Base-by-base conservation (phyloP, 35 echinoderm and acorn worm genomes). In the Holothuria glaberrima region DNA sequence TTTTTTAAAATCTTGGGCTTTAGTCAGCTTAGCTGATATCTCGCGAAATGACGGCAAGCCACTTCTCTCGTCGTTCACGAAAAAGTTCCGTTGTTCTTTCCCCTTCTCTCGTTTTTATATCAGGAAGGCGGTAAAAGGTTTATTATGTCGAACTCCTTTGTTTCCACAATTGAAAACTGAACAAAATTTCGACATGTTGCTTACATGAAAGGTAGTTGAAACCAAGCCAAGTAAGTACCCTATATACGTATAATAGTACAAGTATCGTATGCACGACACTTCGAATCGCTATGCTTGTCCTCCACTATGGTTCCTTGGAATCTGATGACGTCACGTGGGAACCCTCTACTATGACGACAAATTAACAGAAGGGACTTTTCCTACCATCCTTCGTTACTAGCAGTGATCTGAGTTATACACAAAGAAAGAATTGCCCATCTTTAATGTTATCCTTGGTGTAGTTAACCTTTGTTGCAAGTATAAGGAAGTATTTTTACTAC, bases 101-200 rank as follows among this genome's bases (percentile, higher is more conserved):
- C 21, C 81, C 81, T 59, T 59, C 22, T 84, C 34, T 57, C 5
- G 81, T 59, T 58, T 26, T 84, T 29, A 59, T 9, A 14, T 52
- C 56, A 84, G 81, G 81, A 25, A 59, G 26, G 12, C 54, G 57
- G 28, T 84, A 84, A 62, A 84, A 84, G 81, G 61, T 84, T 84
- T 61, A 30, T 84, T 60, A 62, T 84, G 52, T 84, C 57, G 48
- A 24, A 52, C n/a, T 35, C 35, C 22, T 62, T 25, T 84, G 81
- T 84, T 84, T 27, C 81, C 81, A 84, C 48, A 84, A 5, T 34
- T 62, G 34, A 84, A 36, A n/a, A 84, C 32, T 60, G 57, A 7
- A 84, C 81, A 84, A 62, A 84, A 59, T 61, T 84, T 84, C 58
- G 52, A 9, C 57, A 84, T 62, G 7, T 30, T 84, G 48, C 19